Conservation (phyloP, 1,140 invertebrate genomes). For the Drosophila kanapiae region DNA sequence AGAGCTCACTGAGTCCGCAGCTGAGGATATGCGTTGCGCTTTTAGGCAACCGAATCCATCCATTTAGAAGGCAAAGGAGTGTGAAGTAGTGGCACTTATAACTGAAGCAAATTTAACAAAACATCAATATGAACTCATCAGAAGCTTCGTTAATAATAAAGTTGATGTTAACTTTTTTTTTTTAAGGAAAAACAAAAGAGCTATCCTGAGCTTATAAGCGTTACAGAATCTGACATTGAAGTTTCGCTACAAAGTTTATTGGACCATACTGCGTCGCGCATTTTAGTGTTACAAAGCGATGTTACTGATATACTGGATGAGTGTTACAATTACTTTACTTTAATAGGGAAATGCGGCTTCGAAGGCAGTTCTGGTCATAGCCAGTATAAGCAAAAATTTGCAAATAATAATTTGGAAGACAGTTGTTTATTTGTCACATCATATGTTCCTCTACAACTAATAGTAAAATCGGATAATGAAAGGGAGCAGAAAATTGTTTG, state of each 20-base stretch:
- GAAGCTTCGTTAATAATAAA: constrained; percentile 9
- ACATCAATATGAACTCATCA: constrained; percentile 10
- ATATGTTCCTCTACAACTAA: too few species aligned
- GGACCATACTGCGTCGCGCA: constrained; percentile 10
- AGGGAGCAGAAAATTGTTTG: too few species aligned
- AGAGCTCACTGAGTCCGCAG: neutral
- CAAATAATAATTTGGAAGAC: too few species aligned
- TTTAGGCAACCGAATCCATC: too few species aligned
- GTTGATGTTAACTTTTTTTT: too few species aligned
- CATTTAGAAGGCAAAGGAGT: too few species aligned
- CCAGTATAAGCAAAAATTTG: too few species aligned
- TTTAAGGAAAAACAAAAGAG: constrained; percentile 26
- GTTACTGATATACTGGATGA: neutral
- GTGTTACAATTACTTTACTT: neutral
- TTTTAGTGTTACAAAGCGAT: constrained; percentile 18
- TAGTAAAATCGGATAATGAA: too few species aligned
- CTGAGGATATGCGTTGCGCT: too few species aligned
- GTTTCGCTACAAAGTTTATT: constrained; percentile 7
- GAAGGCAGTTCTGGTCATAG: neutral
- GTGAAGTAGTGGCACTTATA: constrained; percentile 10
- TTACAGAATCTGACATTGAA: constrained; percentile 9
- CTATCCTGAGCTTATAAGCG: constrained; percentile 5
- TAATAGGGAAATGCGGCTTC: constrained; percentile 2
- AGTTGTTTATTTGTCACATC: too few species aligned
- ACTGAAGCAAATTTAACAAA: constrained; percentile 16